Conservation (phyloP, 2,888 invertebrate genomes). For the Diarsia rubi region DNA sequence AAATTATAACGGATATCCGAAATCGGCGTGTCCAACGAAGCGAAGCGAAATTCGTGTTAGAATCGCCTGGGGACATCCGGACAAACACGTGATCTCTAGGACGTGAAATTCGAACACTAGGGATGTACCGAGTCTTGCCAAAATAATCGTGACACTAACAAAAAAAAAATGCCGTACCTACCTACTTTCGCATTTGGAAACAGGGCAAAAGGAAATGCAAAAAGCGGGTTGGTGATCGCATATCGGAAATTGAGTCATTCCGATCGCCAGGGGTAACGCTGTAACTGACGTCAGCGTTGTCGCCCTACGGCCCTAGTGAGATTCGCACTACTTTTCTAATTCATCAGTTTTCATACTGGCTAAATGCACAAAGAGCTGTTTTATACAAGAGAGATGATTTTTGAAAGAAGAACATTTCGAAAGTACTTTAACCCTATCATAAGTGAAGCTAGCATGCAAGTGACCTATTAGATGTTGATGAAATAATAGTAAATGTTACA, state of each 20-base stretch:
- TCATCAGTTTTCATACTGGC: background rate
- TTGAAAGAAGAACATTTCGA: background rate
- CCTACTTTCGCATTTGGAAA: constrained; percentile 23
- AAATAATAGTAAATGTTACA: constrained; percentile 37
- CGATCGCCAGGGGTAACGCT: constrained; percentile 19
- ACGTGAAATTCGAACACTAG: constrained; percentile 39
- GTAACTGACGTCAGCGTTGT: constrained; percentile 3
- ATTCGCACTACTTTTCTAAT: constrained; percentile 1
- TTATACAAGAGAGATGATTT: background rate
- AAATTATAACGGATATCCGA: constrained; percentile 76
- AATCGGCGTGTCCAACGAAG: constrained; percentile 66
- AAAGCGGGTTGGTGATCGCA: constrained; percentile 23
- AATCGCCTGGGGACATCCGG: constrained; percentile 58
- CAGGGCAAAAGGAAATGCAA: constrained; percentile 23
- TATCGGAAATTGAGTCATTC: constrained; percentile 40
- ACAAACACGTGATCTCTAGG: constrained; percentile 43
- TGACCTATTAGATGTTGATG: constrained; percentile 34
- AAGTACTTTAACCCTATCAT: background rate
- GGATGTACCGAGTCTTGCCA: constrained; percentile 2
- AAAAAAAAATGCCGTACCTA: background rate
- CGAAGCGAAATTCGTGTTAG: constrained; percentile 64
- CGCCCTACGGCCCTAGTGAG: background rate
- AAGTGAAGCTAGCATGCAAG: background rate
- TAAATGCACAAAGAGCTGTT: background rate
- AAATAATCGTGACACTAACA: background rate